Evolutionary conservation across 2,888 invertebrate species (phyloP), one percentile per base, ranked within the genome.

Genomic region (Nudaria mundana): DNA sequence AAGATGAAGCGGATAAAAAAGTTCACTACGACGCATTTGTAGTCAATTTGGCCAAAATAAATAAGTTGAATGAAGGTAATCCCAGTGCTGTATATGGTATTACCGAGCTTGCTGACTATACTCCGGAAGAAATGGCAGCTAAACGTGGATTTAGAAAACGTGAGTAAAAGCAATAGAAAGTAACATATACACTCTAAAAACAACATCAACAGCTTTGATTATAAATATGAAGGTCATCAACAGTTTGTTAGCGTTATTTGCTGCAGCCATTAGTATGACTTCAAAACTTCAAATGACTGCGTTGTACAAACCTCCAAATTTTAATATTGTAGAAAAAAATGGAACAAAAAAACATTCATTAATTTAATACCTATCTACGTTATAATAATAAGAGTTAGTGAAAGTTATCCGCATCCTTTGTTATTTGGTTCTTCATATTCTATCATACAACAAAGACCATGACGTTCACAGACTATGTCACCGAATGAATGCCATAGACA

Each of bases 51-150:
- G 22, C 52, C 30, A 40, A 47, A 14, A 67, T 75, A 18, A 74
- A 76, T 24, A 48, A 51, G 12, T 1, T 58, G 11, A 72, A 71
- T 31, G 31, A 34, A 12, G 22, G 35, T 0, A 40, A 30, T 18
- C 2, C 43, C 0, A 12, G 31, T 8, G 61, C 69, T 2, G 57
- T 52, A 3, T 74, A 42, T 36, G 72, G 52, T 13, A 62, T 76
- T 14, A 76, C 74, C 20, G 44, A 67, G 37, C 71, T 72, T 6
- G 56, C 78, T 4, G 78, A 77, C 51, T 67, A 65, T 20, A 71
- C 75, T 0, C 43, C 50, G 0, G 63, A 68, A 3, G 66, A 74
- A 29, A 33, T 30, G 2, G 39, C 51, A 25, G 3, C n/a, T 2
- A 48, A 66, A 54, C 33, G 20, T 18, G 67, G 70, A 42, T 18